phyloP scores from a whole-genome alignment of 2,797 vertebrate species.

The Pyrocephalus nanus region DNA sequence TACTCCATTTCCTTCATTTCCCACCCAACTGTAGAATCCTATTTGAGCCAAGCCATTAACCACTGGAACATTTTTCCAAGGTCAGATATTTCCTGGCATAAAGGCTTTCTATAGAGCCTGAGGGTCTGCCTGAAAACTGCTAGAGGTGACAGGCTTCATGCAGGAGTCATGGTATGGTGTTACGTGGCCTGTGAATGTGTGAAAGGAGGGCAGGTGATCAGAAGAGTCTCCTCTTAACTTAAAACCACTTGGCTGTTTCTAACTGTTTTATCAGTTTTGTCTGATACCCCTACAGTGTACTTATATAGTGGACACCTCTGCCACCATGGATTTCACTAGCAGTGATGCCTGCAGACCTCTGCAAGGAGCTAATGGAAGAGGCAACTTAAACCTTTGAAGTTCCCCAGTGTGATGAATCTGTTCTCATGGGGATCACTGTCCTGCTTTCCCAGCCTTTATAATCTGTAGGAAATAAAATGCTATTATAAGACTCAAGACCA shows the following conservation, averaged over 20 bases:
- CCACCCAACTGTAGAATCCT: neutral
- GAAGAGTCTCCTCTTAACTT: neutral
- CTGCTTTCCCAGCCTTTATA: neutral
- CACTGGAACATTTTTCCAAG: neutral
- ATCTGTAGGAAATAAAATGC: neutral
- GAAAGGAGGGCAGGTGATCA: neutral
- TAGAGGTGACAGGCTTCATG: neutral
- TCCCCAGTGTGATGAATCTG: neutral
- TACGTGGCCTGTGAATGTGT: neutral
- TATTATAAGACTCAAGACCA: neutral
- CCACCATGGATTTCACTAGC: neutral
- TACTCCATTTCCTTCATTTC: neutral
- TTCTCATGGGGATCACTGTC: neutral
- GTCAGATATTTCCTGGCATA: neutral
- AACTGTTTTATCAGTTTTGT: neutral
- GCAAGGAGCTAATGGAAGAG: neutral
- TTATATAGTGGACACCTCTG: neutral
- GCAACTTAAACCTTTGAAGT: neutral
- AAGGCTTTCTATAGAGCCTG: neutral
- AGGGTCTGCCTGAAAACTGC: neutral
- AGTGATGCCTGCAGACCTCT: neutral
- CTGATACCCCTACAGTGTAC: neutral
- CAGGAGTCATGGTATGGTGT: neutral
- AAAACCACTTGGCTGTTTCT: neutral
- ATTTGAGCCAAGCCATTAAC: slow-evolving; percentile 12